Evolutionary conservation across 1,140 invertebrate species (phyloP), one percentile per base, ranked within the genome.

Genomic region (Drosophila obscura): DNA sequence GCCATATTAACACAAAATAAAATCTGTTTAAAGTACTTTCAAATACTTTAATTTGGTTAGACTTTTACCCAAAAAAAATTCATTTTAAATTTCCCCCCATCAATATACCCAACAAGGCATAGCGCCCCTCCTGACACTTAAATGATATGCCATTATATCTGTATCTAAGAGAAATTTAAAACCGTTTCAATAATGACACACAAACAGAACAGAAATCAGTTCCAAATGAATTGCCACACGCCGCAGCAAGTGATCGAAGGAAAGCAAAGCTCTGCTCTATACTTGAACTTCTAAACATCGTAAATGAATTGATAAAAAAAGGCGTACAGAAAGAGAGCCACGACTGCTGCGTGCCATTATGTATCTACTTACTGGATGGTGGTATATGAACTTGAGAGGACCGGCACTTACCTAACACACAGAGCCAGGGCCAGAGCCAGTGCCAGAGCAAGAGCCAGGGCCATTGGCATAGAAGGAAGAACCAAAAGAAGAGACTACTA

Each of bases 311-410:
- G 82, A 87, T 69, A 77, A 57, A 16, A 53, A 73, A 19, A 19
- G 19, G 50, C 6, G 46, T 16, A 49, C 13, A 19, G 45, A 24
- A 16, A 16, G 53, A 41, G 43, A 77, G 59, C 79, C 59, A 88
- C 61, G 79, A 73, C 76, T 88, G 83, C 83, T 83, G 83, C 83
- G 79, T 88, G 83, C 83, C 79, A 88, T 67, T 77, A 88, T 45
- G 59, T 57, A 48, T 31, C 8, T 31, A 9, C 8, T 8, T 31
- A 0, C 31, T 9, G 49, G 49, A 26, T 45, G 53, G 68, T 88
- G 83, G 76, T 82, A 88, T 89, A 89, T 88, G 83, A 89, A 89
- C 83, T 87, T 87, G 72, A 87, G 60, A 73, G 75, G 60, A 43
- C 72, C 56, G 66, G 72, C 74, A 67, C 53, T 64, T 55, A 55